Conservation (phyloP, 2,113 vertebrate genomes). For the Anoplopoma fimbria region DNA sequence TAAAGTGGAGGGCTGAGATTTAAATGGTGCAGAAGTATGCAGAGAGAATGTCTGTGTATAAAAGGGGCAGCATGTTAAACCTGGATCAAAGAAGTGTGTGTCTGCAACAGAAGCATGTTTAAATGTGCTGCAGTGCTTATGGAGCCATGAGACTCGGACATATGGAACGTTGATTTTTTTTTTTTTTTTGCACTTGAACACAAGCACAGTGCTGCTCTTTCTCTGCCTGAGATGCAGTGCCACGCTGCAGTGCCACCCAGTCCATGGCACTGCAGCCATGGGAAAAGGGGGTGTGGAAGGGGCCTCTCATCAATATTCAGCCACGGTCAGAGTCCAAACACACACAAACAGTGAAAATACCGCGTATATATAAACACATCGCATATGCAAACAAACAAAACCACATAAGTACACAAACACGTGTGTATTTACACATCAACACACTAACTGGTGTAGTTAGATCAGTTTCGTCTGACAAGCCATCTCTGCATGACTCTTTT, state of each 20-base stretch:
- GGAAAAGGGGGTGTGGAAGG: slow-evolving; percentile 55
- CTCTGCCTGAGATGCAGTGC: slow-evolving; percentile 54
- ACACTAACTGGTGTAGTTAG: slow-evolving; percentile 19
- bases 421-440: slow-evolving; percentile 16
- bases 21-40: neutral
- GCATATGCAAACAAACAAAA: slow-evolving; percentile 8
- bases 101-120: slow-evolving; percentile 11
- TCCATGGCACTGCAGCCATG: slow-evolving; percentile 66
- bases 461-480: slow-evolving; percentile 27
- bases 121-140: slow-evolving; percentile 15
- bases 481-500: slow-evolving; percentile 34
- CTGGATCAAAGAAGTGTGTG: too few species aligned
- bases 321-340: slow-evolving; percentile 49
- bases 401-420: slow-evolving; percentile 19
- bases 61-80: neutral
- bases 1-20: neutral
- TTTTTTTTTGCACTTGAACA: slow-evolving; percentile 48
- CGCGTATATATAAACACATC: slow-evolving; percentile 42
- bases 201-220: slow-evolving; percentile 64
- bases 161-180: slow-evolving; percentile 2
- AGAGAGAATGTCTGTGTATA: neutral
- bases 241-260: slow-evolving; percentile 71
- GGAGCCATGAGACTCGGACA: neutral
- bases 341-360: slow-evolving; percentile 39
- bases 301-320: slow-evolving; percentile 82